A percentile compares a stretch with the other conserved stretches of the same genome.
Evolutionary conservation across 2,888 invertebrate species (phyloP).

Genomic region (Adineta ricciae): DNA sequence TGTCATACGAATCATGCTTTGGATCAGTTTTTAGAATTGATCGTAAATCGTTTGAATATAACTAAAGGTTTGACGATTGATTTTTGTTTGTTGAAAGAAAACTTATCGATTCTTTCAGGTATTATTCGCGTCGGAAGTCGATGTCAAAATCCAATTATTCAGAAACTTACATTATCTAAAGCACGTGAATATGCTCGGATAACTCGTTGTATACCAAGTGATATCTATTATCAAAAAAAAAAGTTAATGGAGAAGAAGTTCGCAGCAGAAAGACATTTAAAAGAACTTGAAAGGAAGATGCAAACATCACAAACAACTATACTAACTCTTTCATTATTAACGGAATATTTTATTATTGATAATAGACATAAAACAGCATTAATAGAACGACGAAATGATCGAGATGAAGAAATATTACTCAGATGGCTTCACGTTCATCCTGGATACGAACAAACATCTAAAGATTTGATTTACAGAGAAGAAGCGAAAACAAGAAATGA

Average conservation of each 20-base stretch:
- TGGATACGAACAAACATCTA: not conserved
- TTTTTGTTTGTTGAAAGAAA: not conserved
- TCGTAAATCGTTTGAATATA: not conserved
- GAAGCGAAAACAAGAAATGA: not conserved
- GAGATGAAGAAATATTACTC: not conserved
- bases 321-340: not conserved
- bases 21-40: constrained; percentile 45
- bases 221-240: not conserved
- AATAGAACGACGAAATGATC: not conserved
- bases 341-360: not conserved
- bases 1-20: constrained; percentile 49
- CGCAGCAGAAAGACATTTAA: not conserved
- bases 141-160: constrained; percentile 31
- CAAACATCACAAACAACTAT: not conserved
- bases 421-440: not conserved
- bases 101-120: not conserved
- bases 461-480: not conserved
- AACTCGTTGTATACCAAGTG: not conserved
- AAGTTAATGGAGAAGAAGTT: not conserved
- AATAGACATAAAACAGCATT: not conserved
- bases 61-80: not conserved
- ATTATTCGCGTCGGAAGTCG: constrained; percentile 35
- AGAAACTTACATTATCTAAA: constrained; percentile 18
- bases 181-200: not conserved
- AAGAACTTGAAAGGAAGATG: not conserved